These are phyloP conservation scores for Strigamia transsilvanica DNA, from an alignment of 2,888 invertebrate species.

Conservation along the genomic window DNA sequence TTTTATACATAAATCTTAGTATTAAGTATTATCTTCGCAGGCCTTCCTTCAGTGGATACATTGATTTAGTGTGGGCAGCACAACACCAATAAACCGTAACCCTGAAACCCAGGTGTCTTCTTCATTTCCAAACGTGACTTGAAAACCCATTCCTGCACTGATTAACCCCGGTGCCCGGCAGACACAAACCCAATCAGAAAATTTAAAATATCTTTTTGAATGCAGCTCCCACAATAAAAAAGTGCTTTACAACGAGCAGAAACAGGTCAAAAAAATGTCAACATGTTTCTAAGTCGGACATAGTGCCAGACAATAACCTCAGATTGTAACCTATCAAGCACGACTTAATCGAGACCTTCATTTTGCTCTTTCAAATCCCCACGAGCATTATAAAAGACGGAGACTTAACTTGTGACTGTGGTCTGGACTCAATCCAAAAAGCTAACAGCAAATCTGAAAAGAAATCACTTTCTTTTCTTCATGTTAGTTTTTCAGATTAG, in stretches of 20 bases:
- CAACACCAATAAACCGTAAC: too few species aligned
- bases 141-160: too few species aligned
- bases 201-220: not conserved
- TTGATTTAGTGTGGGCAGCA: too few species aligned
- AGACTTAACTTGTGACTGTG: constrained; percentile 30
- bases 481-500: constrained; percentile 15
- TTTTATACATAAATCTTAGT: too few species aligned
- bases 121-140: too few species aligned
- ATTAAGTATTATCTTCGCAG: too few species aligned
- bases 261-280: constrained; percentile 5
- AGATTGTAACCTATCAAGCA: constrained; percentile 30
- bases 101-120: too few species aligned
- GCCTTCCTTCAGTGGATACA: too few species aligned
- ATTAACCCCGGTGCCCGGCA: too few species aligned
- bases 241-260: not conserved
- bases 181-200: too few species aligned
- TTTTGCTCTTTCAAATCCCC: constrained; percentile 30
- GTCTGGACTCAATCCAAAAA: constrained; percentile 30
- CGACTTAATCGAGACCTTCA: constrained; percentile 23
- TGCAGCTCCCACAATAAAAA: not conserved
- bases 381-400: constrained; percentile 21
- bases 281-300: constrained; percentile 21
- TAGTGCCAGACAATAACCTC: constrained; percentile 16
- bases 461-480: constrained; percentile 30
- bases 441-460: constrained; percentile 26